Evolutionary conservation across 2,888 invertebrate genomes (phyloP).

Genomic region (Chrysomela aeneicollis): DNA sequence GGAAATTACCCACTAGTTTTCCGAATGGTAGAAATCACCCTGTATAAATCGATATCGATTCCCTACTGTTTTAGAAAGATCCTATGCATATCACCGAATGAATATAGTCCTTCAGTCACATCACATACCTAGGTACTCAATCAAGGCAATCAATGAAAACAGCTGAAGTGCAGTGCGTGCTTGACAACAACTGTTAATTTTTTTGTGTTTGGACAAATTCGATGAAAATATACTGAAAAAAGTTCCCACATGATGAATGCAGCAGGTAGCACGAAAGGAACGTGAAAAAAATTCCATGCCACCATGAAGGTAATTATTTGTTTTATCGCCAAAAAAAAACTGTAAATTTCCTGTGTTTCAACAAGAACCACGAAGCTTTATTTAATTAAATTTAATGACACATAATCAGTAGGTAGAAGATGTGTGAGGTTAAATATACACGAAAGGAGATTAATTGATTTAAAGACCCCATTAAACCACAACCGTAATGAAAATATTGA

Average conservation of each 20-base stretch:
- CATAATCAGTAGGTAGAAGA: conserved; percentile 10
- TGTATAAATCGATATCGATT: too few relatives aligned
- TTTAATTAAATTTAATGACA: conserved; percentile 20
- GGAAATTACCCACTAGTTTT: too few relatives aligned
- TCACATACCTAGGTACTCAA: too few relatives aligned
- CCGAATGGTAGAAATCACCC: too few relatives aligned
- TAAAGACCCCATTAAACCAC: too few relatives aligned
- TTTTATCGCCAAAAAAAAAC: conserved; percentile 17
- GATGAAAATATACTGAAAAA: not conserved
- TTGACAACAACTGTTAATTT: too few relatives aligned
- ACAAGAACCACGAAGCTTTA: conserved; percentile 19
- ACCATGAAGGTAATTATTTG: conserved; percentile 24
- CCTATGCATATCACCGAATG: too few relatives aligned
- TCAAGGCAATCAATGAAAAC: too few relatives aligned
- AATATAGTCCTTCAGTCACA: too few relatives aligned
- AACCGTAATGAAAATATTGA: too few relatives aligned
- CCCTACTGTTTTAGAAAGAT: too few relatives aligned
- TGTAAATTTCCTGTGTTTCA: conserved; percentile 21
- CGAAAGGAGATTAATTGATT: not conserved
- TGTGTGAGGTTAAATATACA: conserved; percentile 8
- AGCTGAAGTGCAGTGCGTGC: too few relatives aligned
- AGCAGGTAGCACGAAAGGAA: not conserved
- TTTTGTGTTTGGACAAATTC: not conserved
- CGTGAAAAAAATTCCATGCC: conserved; percentile 8
- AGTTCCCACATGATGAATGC: not conserved